These are phyloP conservation scores for Salmo trutta DNA, from an alignment of 2,797 vertebrate genomes.

Conservation along the genomic window DNA sequence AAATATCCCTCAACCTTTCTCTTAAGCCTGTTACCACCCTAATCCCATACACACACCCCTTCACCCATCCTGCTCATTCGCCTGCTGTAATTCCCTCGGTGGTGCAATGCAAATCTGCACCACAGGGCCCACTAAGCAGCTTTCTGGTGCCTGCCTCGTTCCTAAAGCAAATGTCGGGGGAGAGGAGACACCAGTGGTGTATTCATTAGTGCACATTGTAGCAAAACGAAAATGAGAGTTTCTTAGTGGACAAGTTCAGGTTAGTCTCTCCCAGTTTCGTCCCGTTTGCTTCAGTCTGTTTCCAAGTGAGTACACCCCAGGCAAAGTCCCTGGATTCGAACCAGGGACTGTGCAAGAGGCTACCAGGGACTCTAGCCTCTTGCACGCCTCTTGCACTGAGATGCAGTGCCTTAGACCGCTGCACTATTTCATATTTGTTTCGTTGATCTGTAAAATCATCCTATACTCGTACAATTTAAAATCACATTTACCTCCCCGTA, in stretches of 20 bases:
- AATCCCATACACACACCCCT: conserved; percentile 71
- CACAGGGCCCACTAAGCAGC: conserved; percentile 72
- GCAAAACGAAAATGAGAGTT: not conserved
- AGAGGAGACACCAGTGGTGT: conserved; percentile 35
- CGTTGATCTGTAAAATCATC: too few relatives aligned
- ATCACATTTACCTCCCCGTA: too few relatives aligned
- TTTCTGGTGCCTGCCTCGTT: conserved; percentile 62
- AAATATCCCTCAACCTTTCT: conserved; percentile 77
- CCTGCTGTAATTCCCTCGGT: conserved; percentile 72
- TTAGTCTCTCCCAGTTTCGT: too few relatives aligned
- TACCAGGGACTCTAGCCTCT: too few relatives aligned
- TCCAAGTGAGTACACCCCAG: not conserved
- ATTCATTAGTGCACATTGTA: not conserved
- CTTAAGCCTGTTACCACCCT: conserved; percentile 78
- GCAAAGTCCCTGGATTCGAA: too few relatives aligned
- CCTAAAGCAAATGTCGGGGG: conserved; percentile 52
- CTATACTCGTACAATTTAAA: too few relatives aligned
- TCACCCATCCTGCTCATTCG: conserved; percentile 66
- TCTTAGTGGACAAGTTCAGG: not conserved
- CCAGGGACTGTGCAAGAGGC: too few relatives aligned
- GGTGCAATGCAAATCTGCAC: conserved; percentile 77
- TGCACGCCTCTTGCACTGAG: too few relatives aligned
- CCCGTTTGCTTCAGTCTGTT: not conserved
- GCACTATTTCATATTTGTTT: too few relatives aligned
- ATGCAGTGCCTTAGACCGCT: too few relatives aligned